Percentiles rank a stretch among this genome's conserved stretches.
Evolutionary conservation across 2,113 vertebrate genomes (phyloP).

Genomic region (Sula dactylatra): DNA sequence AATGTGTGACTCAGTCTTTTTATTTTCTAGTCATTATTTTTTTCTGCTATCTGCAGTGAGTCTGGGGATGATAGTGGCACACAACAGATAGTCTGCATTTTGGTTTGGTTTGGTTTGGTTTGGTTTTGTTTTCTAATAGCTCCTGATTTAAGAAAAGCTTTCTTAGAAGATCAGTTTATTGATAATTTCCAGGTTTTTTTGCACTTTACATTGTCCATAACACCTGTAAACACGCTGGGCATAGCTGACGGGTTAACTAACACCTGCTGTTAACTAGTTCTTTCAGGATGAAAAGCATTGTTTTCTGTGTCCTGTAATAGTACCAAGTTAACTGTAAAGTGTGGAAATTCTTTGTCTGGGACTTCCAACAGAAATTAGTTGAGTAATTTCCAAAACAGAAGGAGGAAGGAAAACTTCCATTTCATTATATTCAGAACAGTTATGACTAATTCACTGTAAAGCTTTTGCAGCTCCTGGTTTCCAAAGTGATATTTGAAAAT

Average conservation of each 20-base stretch:
- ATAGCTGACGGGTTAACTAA: not conserved
- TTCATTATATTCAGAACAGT: not conserved
- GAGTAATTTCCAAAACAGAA: not conserved
- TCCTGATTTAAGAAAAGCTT: not conserved
- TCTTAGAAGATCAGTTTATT: not conserved
- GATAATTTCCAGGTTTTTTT: not conserved
- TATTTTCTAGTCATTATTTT: not conserved
- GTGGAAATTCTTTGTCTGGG: not conserved
- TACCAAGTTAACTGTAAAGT: not conserved
- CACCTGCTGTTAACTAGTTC: not conserved
- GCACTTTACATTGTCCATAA: not conserved
- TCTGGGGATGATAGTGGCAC: not conserved
- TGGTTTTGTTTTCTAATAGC: not conserved
- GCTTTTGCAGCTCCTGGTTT: not conserved
- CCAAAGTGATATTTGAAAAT: not conserved
- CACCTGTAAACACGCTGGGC: not conserved
- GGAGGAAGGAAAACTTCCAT: not conserved
- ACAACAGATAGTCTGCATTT: not conserved
- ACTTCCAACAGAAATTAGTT: not conserved
- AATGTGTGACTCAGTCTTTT: not conserved
- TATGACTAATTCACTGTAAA: not conserved
- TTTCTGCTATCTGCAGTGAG: not conserved
- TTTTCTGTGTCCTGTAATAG: not conserved
- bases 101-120: not conserved
- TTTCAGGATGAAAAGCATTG: not conserved